Conservation (phyloP, 2,113 vertebrate species). For the Silurus meridionalis region DNA sequence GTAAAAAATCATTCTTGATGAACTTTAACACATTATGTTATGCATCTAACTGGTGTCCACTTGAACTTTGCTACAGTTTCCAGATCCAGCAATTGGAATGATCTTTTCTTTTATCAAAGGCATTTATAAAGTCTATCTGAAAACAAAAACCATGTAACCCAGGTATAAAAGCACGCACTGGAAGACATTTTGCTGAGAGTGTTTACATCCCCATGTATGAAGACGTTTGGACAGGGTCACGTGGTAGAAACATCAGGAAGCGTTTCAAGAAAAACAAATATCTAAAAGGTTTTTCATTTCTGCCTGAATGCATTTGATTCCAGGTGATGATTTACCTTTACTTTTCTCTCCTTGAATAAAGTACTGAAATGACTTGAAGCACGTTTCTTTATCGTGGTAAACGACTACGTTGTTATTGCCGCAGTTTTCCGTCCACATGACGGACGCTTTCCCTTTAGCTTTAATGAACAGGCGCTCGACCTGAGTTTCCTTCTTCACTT, state of each 20-base stretch:
- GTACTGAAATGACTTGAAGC: conserved; percentile 63
- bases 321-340: conserved; percentile 48
- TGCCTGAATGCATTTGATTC: not conserved
- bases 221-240: too few relatives aligned
- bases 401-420: conserved; percentile 18
- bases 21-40: too few relatives aligned
- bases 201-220: too few relatives aligned
- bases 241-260: not conserved
- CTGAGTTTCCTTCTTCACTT: conserved; percentile 62
- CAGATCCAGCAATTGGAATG: too few relatives aligned
- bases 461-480: conserved; percentile 58
- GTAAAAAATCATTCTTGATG: too few relatives aligned
- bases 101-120: too few relatives aligned
- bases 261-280: not conserved
- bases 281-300: not conserved
- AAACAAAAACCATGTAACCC: too few relatives aligned
- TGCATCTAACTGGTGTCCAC: too few relatives aligned
- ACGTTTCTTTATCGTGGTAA: conserved; percentile 68
- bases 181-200: too few relatives aligned
- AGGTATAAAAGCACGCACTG: too few relatives aligned
- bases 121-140: too few relatives aligned
- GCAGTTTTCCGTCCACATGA: conserved; percentile 60
- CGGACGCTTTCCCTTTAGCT: conserved; percentile 69
- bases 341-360: conserved; percentile 47
- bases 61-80: too few relatives aligned